Evolutionary conservation across 2,888 invertebrate species (phyloP), one percentile per base, ranked within the genome.

Genomic region (Lasioglossum villosulum): DNA sequence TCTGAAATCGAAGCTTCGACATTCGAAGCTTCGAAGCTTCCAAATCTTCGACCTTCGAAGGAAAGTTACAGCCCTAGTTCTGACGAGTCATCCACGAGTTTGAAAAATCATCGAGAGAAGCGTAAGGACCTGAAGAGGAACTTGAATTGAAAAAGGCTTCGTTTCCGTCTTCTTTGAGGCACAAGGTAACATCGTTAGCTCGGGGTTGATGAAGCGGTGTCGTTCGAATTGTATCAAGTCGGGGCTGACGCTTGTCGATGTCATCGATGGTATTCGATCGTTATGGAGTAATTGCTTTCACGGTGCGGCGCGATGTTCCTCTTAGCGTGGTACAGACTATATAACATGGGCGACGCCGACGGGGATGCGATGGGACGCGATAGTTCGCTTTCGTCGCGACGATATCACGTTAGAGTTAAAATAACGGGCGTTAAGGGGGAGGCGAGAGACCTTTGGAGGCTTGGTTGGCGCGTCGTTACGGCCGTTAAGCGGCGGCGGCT

Each of bases 391-490:
- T 59, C 68, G 52, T 68, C 77, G 75, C 48, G 72, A 30, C 48
- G 78, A 63, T 71, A 71, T 83, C 86, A 37, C 75, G 78, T 77
- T 74, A 68, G 66, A 68, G 70, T 30, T 75, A 52, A 86, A 86
- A 75, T 48, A 70, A 86, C 39, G 70, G 39, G 6, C 23, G 52
- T 52, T n/a, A 52, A n/a, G 76, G 75, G 76, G 68, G 82, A 8
- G 74, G 76, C 71, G 63, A 73, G 78, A 34, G 30, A 39, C 34
- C 45, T 70, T 66, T 70, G 30, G 27, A 27, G 27, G 42, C 39
- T 10, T 16, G n/a, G 30, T 30, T 39, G 59, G 37, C 79, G 71
- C 75, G 52, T 77, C 75, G 86, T 86, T 85, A 79, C 52, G 84
- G 70, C 84, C 86, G 80, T 86, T 86, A 84, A 74, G 19, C 78